Conservation (phyloP, 1,140 invertebrate genomes). For the Nebria ingens region DNA sequence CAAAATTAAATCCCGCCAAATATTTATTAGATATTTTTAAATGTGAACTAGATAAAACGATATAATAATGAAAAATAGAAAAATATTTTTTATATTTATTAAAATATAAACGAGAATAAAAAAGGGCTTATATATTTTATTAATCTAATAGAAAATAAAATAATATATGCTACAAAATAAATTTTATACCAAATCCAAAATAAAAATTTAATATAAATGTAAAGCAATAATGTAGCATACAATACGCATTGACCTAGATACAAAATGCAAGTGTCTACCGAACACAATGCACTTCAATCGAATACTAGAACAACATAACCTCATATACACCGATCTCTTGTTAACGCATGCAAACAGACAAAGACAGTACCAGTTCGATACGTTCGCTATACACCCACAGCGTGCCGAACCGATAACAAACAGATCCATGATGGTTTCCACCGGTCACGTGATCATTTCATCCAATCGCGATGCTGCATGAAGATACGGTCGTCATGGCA, state of each 20-base stretch:
- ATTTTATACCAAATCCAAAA: too few relatives aligned
- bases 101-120: too few relatives aligned
- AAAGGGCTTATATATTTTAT: too few relatives aligned
- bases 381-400: not conserved
- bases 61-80: too few relatives aligned
- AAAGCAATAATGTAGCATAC: too few relatives aligned
- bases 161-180: too few relatives aligned
- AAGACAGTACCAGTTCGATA: not conserved
- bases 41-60: too few relatives aligned
- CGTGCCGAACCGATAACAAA: not conserved
- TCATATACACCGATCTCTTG: not conserved
- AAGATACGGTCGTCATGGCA: constrained; percentile 33
- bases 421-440: not conserved
- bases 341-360: not conserved
- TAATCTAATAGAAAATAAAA: too few relatives aligned
- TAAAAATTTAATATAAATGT: too few relatives aligned
- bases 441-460: constrained; percentile 2
- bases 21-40: too few relatives aligned
- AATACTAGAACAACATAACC: not conserved
- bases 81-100: too few relatives aligned
- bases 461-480: not conserved
- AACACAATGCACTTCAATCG: not conserved
- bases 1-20: too few relatives aligned
- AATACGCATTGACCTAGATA: not conserved
- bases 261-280: not conserved